Evolutionary conservation across 2,888 invertebrate genomes (phyloP).

Genomic region (Agrotis ipsilon): DNA sequence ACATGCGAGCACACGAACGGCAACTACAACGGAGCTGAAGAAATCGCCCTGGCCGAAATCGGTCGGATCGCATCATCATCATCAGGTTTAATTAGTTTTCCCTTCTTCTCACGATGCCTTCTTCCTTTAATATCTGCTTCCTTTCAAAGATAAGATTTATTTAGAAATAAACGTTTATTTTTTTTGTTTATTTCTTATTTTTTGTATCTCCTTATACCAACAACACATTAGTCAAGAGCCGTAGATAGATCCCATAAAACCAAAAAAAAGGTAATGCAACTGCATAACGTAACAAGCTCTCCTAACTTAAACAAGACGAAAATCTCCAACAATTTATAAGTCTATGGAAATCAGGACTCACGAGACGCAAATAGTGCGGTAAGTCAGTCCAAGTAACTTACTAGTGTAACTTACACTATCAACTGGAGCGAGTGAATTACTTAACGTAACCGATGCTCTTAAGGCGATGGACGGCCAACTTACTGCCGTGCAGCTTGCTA

Average conservation of each 20-base stretch:
- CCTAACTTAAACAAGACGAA: not conserved
- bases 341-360: conserved; percentile 42
- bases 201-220: not conserved
- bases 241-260: not conserved
- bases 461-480: conserved; percentile 50
- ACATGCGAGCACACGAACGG: too few species aligned
- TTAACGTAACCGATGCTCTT: conserved; percentile 63
- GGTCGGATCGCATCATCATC: too few species aligned
- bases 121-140: too few species aligned
- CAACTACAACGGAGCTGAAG: too few species aligned
- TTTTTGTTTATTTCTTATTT: too few species aligned
- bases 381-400: conserved; percentile 50
- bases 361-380: conserved; percentile 48
- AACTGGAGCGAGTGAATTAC: conserved; percentile 58
- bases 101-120: too few species aligned
- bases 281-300: not conserved
- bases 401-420: conserved; percentile 54
- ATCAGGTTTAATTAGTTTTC: too few species aligned
- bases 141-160: too few species aligned
- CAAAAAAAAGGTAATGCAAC: not conserved
- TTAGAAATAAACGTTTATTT: too few species aligned
- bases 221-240: not conserved
- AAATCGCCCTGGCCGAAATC: too few species aligned
- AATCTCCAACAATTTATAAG: conserved; percentile 18
- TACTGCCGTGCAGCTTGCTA: conserved; percentile 29